Evolutionary conservation across 2,113 vertebrate species (phyloP), one percentile per base, ranked within the genome.

Genomic region (Actenoides lindsayi): DNA sequence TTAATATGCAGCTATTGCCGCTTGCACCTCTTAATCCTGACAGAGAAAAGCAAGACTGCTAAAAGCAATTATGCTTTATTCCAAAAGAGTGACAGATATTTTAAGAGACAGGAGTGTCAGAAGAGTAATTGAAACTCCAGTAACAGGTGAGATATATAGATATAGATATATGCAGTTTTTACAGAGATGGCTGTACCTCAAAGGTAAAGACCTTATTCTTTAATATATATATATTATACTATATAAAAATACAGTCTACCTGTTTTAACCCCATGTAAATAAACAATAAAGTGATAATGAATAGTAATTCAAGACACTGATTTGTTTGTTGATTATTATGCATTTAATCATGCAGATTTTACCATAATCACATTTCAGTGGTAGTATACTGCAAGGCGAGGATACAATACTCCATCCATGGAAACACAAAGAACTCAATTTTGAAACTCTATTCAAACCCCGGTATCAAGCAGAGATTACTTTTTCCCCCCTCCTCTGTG

Each of bases 1-100:
- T 96, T 90, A 90, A 83, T 67, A 54, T 84, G 51, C 68, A 48
- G 30, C 50, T 95, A 54, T 97, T 95, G 87, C 42, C 6, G 13
- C 62, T 79, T 89, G 20, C 77, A 73, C 41, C 50, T 98, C 68
- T 82, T 83, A 86, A 95, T 70, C n/a, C 41, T 70, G 48, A 83
- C 50, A 75, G 76, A 88, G 39, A 90, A 74, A 67, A 90, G 64
- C 35, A 83, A 83, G 50, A 63, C 5, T 86, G 50, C 42, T 82
- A n/a, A 67, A 96, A 96, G 87, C 35, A 87, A 48, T 67, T 75
- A 51, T 63, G 31, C 5, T 57, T 50, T 63, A 83, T 83, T 83
- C 69, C 33, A 46, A 74, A 80, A 73, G 37, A 94, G 46, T 83
- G 68, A 67, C 70, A 94, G 59, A 27, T 71, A 69, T 53, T 90